These are phyloP conservation scores for Anguilla megastoma DNA, from an alignment of 2,797 vertebrate species.

Conservation along the genomic window DNA sequence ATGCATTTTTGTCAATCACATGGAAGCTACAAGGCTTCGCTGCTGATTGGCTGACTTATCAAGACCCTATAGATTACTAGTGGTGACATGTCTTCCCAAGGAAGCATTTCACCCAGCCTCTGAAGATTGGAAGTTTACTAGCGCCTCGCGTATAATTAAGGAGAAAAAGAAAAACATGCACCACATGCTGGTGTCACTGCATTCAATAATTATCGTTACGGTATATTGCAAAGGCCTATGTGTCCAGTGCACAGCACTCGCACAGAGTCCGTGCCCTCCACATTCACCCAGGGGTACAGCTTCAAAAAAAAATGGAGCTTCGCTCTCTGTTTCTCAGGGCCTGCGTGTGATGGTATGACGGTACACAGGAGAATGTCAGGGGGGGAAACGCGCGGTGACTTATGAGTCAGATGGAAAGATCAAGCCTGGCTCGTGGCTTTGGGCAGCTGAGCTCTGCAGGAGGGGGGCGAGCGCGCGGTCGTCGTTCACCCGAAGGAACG, in stretches of 20 bases:
- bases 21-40: no score
- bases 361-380: not conserved
- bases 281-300: not conserved
- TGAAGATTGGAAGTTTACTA: no score
- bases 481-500: not conserved
- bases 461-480: not conserved
- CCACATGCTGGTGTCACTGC: no score
- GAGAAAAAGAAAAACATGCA: no score
- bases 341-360: not conserved
- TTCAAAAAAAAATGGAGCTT: not conserved
- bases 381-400: not conserved
- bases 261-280: not conserved
- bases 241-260: no score
- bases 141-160: no score
- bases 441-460: not conserved
- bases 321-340: not conserved
- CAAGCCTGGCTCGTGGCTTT: not conserved
- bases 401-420: conserved; percentile 7
- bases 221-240: not conserved
- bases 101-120: no score
- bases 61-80: no score
- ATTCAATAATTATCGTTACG: no score
- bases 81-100: no score
- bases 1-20: no score
- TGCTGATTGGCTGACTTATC: no score